These are phyloP conservation scores for Beaufortia kweichowensis DNA, from an alignment of 2,113 vertebrate genomes.

Conservation along the genomic window DNA sequence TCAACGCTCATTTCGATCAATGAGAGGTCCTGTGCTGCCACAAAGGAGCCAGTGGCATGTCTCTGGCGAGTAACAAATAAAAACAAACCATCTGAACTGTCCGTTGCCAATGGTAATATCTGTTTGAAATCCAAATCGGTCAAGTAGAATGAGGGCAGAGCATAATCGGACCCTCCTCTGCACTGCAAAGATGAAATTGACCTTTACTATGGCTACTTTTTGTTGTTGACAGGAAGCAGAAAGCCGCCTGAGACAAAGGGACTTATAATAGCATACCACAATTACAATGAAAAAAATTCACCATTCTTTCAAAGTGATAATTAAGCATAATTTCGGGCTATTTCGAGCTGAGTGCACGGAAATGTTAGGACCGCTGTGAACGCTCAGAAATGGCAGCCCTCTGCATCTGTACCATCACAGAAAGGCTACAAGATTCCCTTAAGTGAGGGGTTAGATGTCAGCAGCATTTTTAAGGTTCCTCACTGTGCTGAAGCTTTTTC, in stretches of 20 bases:
- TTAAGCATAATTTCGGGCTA: background rate
- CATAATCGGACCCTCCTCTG: background rate
- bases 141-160: background rate
- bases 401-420: background rate
- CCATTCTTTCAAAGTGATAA: constrained; percentile 6
- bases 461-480: background rate
- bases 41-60: constrained; percentile 41
- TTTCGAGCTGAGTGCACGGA: background rate
- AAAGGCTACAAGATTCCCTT: background rate
- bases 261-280: background rate
- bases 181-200: background rate
- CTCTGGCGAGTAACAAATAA: constrained; percentile 25
- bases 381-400: constrained; percentile 3
- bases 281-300: background rate
- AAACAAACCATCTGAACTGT: background rate
- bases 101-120: background rate
- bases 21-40: constrained; percentile 50
- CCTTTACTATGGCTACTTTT: background rate
- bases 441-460: constrained; percentile 20
- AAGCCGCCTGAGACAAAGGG: no score
- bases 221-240: background rate
- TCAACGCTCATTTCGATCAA: constrained; percentile 56
- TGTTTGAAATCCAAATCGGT: constrained; percentile 18
- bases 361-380: background rate
- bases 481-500: background rate